These are phyloP conservation scores for Drosophila neonasuta DNA, from an alignment of 2,888 invertebrate species.

Conservation along the genomic window DNA sequence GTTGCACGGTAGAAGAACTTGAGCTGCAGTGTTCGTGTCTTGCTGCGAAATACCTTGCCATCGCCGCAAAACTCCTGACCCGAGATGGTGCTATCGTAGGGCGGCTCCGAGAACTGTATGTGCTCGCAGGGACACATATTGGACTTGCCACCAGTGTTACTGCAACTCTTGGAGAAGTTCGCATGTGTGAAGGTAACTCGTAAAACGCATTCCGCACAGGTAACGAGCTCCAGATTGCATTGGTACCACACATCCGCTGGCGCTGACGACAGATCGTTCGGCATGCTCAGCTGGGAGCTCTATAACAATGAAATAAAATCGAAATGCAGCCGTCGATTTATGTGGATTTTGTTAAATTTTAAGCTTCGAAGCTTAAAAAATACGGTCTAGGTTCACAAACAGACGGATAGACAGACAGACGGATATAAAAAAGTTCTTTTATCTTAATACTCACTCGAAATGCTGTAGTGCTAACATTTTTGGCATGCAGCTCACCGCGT, in stretches of 20 bases:
- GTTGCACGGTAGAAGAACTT: conserved; percentile 85
- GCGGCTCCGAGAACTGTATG: conserved; percentile 86
- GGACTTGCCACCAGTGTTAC: conserved; percentile 75
- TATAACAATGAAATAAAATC: conserved; percentile 18
- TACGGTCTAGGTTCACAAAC: background rate
- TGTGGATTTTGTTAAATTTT: too few relatives aligned
- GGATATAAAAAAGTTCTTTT: too few relatives aligned
- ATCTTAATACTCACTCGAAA: conserved; percentile 81
- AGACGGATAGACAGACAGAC: too few relatives aligned
- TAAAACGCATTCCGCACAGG: conserved; percentile 87
- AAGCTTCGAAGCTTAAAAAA: too few relatives aligned
- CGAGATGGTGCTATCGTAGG: conserved; percentile 84
- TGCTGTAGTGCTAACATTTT: conserved; percentile 80
- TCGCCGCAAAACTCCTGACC: conserved; percentile 85
- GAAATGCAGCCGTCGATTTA: too few relatives aligned
- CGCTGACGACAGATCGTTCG: conserved; percentile 49
- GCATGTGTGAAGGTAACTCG: conserved; percentile 80
- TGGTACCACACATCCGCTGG: conserved; percentile 82
- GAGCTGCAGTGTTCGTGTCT: conserved; percentile 85
- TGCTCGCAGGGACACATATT: conserved; percentile 84
- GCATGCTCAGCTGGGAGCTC: conserved; percentile 70
- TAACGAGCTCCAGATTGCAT: conserved; percentile 86
- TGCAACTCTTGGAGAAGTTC: conserved; percentile 81
- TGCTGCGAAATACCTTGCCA: conserved; percentile 84
- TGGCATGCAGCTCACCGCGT: conserved; percentile 81